These are phyloP conservation scores for Folsomia manolachei DNA, from an alignment of 2,888 invertebrate genomes.

Conservation along the genomic window DNA sequence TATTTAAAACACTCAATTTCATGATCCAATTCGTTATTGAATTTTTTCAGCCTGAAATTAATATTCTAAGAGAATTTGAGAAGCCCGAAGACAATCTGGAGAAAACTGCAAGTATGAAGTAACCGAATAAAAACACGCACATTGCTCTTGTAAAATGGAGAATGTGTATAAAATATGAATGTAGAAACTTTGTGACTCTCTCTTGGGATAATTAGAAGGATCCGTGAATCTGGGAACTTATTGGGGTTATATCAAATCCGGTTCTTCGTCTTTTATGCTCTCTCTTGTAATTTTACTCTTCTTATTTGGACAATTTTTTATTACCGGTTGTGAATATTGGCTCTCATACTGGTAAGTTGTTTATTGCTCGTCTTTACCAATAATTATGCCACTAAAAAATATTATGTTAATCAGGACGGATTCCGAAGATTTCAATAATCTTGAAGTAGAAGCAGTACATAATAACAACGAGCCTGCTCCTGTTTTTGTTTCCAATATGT, in stretches of 20 bases:
- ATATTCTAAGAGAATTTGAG: constrained; percentile 29
- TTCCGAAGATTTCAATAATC: background rate
- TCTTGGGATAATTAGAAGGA: too few relatives aligned
- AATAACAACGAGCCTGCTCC: background rate
- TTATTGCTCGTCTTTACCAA: background rate
- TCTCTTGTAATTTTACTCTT: constrained; percentile 32
- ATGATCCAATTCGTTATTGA: background rate
- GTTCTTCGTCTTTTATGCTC: constrained; percentile 33
- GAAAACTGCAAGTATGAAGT: constrained; percentile 39
- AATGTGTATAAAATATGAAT: too few relatives aligned
- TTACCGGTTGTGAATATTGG: constrained; percentile 46
- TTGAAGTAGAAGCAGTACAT: too few relatives aligned
- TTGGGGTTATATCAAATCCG: constrained; percentile 46
- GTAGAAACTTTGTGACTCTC: too few relatives aligned
- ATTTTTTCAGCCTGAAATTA: constrained; percentile 17
- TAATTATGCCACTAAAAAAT: background rate
- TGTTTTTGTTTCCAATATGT: background rate
- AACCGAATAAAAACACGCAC: too few relatives aligned
- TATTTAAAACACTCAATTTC: background rate
- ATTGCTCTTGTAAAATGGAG: too few relatives aligned
- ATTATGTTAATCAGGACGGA: constrained; percentile 5
- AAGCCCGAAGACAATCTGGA: constrained; percentile 41
- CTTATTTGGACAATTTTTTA: constrained; percentile 38
- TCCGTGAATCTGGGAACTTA: constrained; percentile 56
- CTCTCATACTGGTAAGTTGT: constrained; percentile 42